These are phyloP conservation scores for Drosophila meridiana DNA, from an alignment of 2,888 invertebrate species.

Conservation along the genomic window DNA sequence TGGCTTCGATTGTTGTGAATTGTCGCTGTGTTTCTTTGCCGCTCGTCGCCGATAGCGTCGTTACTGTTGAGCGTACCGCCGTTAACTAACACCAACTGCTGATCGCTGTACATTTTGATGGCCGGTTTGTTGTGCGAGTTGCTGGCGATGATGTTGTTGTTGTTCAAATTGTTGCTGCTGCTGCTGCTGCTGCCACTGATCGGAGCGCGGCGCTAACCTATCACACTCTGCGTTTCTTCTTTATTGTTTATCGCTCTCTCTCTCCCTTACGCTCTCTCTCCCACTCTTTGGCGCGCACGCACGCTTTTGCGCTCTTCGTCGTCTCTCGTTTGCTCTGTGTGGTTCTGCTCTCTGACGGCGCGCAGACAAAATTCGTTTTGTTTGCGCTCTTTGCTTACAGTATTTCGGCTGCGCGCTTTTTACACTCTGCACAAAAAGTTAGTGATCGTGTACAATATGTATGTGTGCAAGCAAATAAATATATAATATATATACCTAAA, in stretches of 20 bases:
- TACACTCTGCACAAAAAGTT: constrained; percentile 66
- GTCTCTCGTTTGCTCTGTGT: constrained; percentile 24
- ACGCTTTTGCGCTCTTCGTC: constrained; percentile 17
- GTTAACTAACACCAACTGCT: constrained; percentile 80
- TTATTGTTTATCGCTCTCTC: constrained; percentile 45
- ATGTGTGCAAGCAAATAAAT: not conserved
- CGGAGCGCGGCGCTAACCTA: constrained; percentile 46
- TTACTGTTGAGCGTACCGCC: constrained; percentile 83
- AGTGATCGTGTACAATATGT: not conserved
- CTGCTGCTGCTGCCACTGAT: constrained; percentile 42
- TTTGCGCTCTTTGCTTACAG: constrained; percentile 34
- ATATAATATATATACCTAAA: not conserved
- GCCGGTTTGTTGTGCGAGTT: constrained; percentile 50
- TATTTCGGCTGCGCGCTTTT: constrained; percentile 38
- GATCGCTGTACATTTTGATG: constrained; percentile 68
- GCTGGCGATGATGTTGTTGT: constrained; percentile 22
- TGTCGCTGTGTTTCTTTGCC: constrained; percentile 49
- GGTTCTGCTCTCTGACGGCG: constrained; percentile 19
- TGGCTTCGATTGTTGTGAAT: constrained; percentile 53
- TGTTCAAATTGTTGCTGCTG: constrained; percentile 37
- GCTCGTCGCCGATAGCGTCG: constrained; percentile 62
- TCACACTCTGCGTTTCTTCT: constrained; percentile 57
- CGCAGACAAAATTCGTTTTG: constrained; percentile 43
- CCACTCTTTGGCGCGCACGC: constrained; percentile 26
- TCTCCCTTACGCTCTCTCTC: constrained; percentile 11